Percentiles rank a stretch among this genome's conserved stretches.
Evolutionary conservation across 1,140 invertebrate species (phyloP).

Genomic region (Diabrotica undecimpunctata): DNA sequence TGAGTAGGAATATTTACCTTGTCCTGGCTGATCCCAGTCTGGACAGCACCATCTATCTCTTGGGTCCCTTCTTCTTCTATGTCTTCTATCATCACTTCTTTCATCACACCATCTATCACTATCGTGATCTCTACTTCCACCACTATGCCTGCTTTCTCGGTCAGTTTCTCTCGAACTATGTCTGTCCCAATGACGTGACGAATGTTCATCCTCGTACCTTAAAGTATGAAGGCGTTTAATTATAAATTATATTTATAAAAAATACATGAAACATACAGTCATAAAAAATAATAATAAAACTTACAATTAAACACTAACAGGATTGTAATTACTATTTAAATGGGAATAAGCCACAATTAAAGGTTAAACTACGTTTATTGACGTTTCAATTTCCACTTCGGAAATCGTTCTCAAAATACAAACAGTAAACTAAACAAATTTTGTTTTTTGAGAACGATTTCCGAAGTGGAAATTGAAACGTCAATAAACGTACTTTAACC

Average conservation of each 20-base stretch:
- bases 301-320: too few relatives aligned
- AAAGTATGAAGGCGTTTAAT: background rate
- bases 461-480: too few relatives aligned
- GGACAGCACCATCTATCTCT: constrained; percentile 45
- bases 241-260: background rate
- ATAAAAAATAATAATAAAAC: too few relatives aligned
- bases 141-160: constrained; percentile 30
- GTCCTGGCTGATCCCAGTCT: constrained; percentile 42
- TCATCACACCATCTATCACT: constrained; percentile 39
- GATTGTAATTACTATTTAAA: too few relatives aligned
- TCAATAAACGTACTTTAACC: too few relatives aligned
- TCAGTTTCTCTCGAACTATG: constrained; percentile 36
- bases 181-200: constrained; percentile 36
- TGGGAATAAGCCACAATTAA: too few relatives aligned
- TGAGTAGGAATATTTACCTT: constrained; percentile 24
- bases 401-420: too few relatives aligned
- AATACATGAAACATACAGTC: too few relatives aligned
- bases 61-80: constrained; percentile 34
- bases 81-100: constrained; percentile 34
- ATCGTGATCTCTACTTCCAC: constrained; percentile 32
- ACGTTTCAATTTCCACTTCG: too few relatives aligned
- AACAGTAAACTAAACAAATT: too few relatives aligned
- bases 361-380: too few relatives aligned
- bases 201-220: constrained; percentile 41
- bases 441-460: too few relatives aligned